Percentiles rank a stretch among this genome's conserved stretches.
phyloP scores from a whole-genome alignment of 2,888 invertebrate species.

The Resseliella maxima region DNA sequence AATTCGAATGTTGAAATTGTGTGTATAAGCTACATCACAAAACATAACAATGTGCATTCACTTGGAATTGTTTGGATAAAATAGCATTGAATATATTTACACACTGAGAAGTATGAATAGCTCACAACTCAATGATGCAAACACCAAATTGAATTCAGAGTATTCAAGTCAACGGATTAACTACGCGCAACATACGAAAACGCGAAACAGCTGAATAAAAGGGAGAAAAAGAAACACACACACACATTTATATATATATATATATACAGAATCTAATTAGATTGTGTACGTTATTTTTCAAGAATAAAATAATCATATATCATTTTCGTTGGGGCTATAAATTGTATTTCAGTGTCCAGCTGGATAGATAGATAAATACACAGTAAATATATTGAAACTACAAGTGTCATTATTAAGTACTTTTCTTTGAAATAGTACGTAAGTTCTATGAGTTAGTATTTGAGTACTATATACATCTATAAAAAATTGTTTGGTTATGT shows the following conservation, averaged over 20 bases:
- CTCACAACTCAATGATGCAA: not conserved
- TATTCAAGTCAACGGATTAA: not conserved
- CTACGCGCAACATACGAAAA: not conserved
- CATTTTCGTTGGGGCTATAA: conserved; percentile 15
- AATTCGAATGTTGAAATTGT: conserved; percentile 1
- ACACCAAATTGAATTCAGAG: not conserved
- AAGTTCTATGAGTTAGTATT: no score
- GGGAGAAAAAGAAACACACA: not conserved
- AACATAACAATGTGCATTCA: conserved; percentile 11
- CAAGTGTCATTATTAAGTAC: no score
- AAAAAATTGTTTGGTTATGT: no score
- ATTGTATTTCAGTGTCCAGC: conserved; percentile 4
- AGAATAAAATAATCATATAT: conserved; percentile 26
- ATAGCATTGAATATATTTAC: not conserved
- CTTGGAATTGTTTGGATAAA: not conserved
- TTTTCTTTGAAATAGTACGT: no score
- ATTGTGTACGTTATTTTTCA: conserved; percentile 14
- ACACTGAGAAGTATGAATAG: not conserved
- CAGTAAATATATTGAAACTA: no score
- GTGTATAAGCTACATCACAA: not conserved
- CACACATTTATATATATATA: no score
- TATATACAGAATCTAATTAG: conserved; percentile 10
- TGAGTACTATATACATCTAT: no score
- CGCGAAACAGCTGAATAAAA: not conserved
- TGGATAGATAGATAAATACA: not conserved